Evolutionary conservation across 2,797 vertebrate species (phyloP).

Genomic region (Xenops minutus): DNA sequence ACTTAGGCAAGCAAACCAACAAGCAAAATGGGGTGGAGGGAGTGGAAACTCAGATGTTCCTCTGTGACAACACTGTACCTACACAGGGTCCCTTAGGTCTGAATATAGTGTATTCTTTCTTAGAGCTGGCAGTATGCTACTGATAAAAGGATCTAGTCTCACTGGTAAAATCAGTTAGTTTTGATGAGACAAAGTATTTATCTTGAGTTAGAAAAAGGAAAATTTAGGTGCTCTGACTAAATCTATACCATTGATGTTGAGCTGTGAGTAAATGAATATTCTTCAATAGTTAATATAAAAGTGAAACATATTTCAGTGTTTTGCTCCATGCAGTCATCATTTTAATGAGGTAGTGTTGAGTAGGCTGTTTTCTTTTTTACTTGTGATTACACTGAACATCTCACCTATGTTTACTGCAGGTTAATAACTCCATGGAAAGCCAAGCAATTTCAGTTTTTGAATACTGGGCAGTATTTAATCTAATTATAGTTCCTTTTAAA

Average conservation of each 20-base stretch:
- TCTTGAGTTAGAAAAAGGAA: not conserved
- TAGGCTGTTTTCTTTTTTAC: not conserved
- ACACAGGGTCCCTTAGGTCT: not conserved
- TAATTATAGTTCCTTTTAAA: conserved; percentile 40
- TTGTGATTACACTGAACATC: not conserved
- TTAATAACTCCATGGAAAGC: conserved; percentile 18
- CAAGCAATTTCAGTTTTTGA: conserved; percentile 15
- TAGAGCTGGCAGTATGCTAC: not conserved
- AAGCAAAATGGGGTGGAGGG: not conserved
- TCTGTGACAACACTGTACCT: not conserved
- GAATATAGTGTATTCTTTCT: not conserved
- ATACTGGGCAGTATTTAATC: conserved; percentile 20
- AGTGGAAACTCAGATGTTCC: not conserved
- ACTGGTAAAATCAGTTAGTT: not conserved
- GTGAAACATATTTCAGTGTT: not conserved
- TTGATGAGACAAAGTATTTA: not conserved
- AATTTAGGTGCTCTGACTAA: not conserved
- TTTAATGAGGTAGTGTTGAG: not conserved
- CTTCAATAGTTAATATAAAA: not conserved
- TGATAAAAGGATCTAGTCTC: not conserved
- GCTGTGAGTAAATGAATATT: not conserved
- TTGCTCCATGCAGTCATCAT: not conserved
- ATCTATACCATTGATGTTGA: not conserved
- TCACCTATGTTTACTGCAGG: not conserved
- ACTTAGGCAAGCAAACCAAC: not conserved